Percentiles rank a stretch among this genome's conserved stretches.
These are phyloP conservation scores for Sebastes fasciatus DNA, from an alignment of 2,113 vertebrate genomes.

Conservation along the genomic window DNA sequence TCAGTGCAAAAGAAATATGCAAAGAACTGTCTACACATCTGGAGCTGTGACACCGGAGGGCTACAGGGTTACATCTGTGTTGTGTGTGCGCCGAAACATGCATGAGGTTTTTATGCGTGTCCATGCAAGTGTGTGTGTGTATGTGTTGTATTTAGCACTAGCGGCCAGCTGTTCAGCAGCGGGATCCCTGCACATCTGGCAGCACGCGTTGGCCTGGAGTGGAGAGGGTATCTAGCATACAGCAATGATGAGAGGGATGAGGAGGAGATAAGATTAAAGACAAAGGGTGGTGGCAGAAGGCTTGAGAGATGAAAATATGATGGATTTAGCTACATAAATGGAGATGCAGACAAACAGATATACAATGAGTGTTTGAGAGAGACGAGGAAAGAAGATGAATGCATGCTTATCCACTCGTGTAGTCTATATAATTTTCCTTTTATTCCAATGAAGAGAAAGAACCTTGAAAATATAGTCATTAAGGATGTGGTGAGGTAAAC, in stretches of 20 bases:
- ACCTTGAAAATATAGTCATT: neutral
- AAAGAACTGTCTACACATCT: slow-evolving; percentile 25
- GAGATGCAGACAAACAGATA: slow-evolving; percentile 19
- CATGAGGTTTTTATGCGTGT: neutral
- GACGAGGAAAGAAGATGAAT: neutral
- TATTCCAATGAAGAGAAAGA: neutral
- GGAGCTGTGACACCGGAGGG: slow-evolving; percentile 20
- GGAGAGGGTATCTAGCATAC: slow-evolving; percentile 33
- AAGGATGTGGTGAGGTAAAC: neutral
- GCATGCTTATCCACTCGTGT: neutral
- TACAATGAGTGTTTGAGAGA: slow-evolving; percentile 7
- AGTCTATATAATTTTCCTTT: neutral
- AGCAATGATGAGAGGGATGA: slow-evolving; percentile 28
- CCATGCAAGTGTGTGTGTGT: neutral
- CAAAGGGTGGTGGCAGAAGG: slow-evolving; percentile 10
- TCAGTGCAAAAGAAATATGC: neutral
- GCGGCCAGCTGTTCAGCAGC: slow-evolving; percentile 63
- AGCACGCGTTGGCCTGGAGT: slow-evolving; percentile 37
- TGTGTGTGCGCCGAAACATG: neutral
- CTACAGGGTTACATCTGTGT: slow-evolving; percentile 21
- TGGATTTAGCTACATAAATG: slow-evolving; percentile 26
- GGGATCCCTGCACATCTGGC: slow-evolving; percentile 75
- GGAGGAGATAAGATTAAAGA: slow-evolving; percentile 40
- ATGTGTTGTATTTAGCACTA: slow-evolving; percentile 27
- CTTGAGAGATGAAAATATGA: slow-evolving; percentile 24